Evolutionary conservation across 2,888 invertebrate genomes (phyloP).

Genomic region (Leptopilina drosophilae): DNA sequence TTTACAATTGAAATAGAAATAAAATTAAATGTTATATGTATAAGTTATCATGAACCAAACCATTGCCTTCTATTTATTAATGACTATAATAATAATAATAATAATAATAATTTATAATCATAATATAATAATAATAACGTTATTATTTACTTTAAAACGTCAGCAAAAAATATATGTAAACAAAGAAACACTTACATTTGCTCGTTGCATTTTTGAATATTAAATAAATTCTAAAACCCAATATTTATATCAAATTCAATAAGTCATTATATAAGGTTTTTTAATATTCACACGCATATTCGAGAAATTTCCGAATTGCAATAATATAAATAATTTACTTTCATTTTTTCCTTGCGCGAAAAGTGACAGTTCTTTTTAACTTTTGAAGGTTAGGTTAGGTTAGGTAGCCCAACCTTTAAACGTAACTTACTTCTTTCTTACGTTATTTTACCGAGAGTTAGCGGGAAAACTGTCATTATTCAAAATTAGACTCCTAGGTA

Average conservation of each 20-base stretch:
- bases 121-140: not conserved
- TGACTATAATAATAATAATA: not conserved
- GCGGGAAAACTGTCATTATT: not conserved
- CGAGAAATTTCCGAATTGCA: not conserved
- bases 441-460: not conserved
- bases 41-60: no score
- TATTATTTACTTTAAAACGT: not conserved
- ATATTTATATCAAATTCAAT: not conserved
- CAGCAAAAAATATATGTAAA: no score
- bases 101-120: not conserved
- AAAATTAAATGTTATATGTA: no score
- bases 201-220: constrained; percentile 6
- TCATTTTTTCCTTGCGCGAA: not conserved
- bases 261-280: not conserved
- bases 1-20: not conserved
- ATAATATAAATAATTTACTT: not conserved
- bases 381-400: not conserved
- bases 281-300: not conserved
- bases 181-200: constrained; percentile 9
- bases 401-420: not conserved
- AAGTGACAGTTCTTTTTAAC: not conserved
- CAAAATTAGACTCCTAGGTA: not conserved
- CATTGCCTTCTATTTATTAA: no score
- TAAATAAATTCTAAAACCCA: not conserved
- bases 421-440: no score